Evolutionary conservation across 2,797 vertebrate species (phyloP).

Genomic region (Gymnocypris eckloni): DNA sequence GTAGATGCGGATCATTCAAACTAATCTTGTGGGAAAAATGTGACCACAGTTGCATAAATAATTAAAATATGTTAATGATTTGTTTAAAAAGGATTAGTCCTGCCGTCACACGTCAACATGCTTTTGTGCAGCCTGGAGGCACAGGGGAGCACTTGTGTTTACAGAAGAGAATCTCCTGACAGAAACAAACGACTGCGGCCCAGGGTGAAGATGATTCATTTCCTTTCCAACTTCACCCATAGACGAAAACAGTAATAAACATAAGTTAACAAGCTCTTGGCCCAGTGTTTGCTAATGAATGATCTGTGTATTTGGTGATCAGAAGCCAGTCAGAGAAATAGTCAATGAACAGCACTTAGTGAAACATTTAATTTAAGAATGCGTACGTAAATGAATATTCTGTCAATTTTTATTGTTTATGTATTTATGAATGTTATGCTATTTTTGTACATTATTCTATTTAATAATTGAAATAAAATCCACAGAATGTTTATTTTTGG

Average conservation of each 20-base stretch:
- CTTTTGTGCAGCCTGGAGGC: constrained; percentile 27
- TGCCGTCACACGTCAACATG: background rate
- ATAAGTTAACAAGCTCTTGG: constrained; percentile 34
- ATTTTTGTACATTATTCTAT: background rate
- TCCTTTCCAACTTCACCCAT: constrained; percentile 7
- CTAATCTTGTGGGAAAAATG: background rate
- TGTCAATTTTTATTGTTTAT: background rate
- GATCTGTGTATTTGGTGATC: constrained; percentile 14
- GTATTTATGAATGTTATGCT: background rate
- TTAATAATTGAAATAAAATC: background rate
- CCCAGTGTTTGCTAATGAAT: constrained; percentile 31
- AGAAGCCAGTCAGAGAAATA: constrained; percentile 20
- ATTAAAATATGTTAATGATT: constrained; percentile 13
- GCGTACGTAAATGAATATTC: accelerated
- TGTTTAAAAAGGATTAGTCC: constrained; percentile 35
- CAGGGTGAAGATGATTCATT: constrained; percentile 45
- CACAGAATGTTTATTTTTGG: background rate
- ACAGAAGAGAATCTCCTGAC: constrained; percentile 40
- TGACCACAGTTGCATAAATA: constrained; percentile 10
- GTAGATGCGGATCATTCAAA: background rate
- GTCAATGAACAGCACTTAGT: constrained; percentile 4
- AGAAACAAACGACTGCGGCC: constrained; percentile 31
- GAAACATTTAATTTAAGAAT: background rate
- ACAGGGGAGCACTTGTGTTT: constrained; percentile 32
- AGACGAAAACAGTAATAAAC: constrained; percentile 7